Base-by-base conservation (phyloP, 2,797 vertebrate genomes). In the Malacoctenus gilli region DNA sequence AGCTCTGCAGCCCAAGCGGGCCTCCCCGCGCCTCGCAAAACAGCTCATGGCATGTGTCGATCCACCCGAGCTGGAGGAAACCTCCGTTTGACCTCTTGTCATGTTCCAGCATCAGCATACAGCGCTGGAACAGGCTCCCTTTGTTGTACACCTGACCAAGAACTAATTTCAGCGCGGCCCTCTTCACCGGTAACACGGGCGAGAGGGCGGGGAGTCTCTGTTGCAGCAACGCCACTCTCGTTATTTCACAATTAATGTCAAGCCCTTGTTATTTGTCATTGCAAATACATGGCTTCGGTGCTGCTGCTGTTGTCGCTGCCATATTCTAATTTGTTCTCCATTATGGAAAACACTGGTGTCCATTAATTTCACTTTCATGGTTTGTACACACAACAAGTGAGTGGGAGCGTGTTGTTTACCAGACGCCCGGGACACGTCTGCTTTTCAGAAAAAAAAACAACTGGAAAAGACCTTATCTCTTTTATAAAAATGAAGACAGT, bases 311-410 rank as follows among this genome's bases (percentile, higher is more conserved):
- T 90, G 87, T 90, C 48, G 79, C 87, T 89, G 89, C 85, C 89
- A 89, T 90, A 89, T 91, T 92, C 84, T 91, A 90, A 92, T 92
- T 92, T 92, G 88, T 90, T 89, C 89, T 88, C 89, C 81, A 91
- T 93, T 92, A 92, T 92, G 89, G 90, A 89, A 89, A 91, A 90
- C 90, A 92, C 84, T 84, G 80, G 80, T 50, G 87, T 83, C 85
- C 79, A 92, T 91, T 91, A 91, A 92, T 90, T 91, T 89, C 83
- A 85, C 85, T 91, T 89, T 92, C 90, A 89, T 89, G 87, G 77
- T 82, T 84, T 84, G 82, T 90, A 90, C 85, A 84, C 85, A 89
- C 80, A 86, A 81, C 79, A 85, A 80, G 80, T 88, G 75, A 85
- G 76, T 83, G 83, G 80, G 60, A 78, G 77, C n/a, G 76, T 83